Base-by-base conservation (phyloP, 1,140 invertebrate genomes). In the Coboldia fuscipes region DNA sequence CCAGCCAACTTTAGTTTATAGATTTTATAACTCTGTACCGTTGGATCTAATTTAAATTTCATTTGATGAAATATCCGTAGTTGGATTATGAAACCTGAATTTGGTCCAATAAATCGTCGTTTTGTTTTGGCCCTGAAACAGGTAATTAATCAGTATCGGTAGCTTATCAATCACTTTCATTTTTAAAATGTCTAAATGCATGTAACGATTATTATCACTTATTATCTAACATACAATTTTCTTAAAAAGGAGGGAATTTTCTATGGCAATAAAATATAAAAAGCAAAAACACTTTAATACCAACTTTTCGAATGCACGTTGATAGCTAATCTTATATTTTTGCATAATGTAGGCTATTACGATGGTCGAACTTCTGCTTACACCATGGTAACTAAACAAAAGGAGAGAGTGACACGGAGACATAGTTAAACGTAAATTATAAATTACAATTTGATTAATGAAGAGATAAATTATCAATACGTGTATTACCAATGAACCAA, bases 281-380 rank as follows among this genome's bases (percentile, higher is more conserved):
- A 37, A 28, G 1, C 16, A 17, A 6, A 34, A 19, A 27, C 24
- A 42, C 30, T 42, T 14, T n/a, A 7, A 23, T 7, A 7, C 22
- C 12, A 42, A 60, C 53, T 57, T 47, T 12, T 73, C 62, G 41
- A 75, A 73, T 1, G 82, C 80, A 33, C 77, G 66, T 37, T 65
- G 51, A 39, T 76, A 79, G 26, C 65, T 66, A 35, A 83, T 58
- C 3, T 66, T 49, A 46, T 78, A 67, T 42, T 82, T 82, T 45
- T 81, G 73, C 82, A 90, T 88, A 6, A 83, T 53, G 47, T 76
- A 86, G 7, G 76, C 81, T 39, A 85, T 76, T 0, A 88, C 72
- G 3, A 85, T 60, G 1, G 80, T 74, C 1, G 79, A 75, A 43
- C 81, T 86, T 36, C 84, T 60, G 2, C 82, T 86, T n/a, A 88